A percentile compares a stretch with the other conserved stretches of the same genome.
These are phyloP conservation scores for Podarcis raffonei DNA, from an alignment of 2,113 vertebrate genomes.

Conservation along the genomic window DNA sequence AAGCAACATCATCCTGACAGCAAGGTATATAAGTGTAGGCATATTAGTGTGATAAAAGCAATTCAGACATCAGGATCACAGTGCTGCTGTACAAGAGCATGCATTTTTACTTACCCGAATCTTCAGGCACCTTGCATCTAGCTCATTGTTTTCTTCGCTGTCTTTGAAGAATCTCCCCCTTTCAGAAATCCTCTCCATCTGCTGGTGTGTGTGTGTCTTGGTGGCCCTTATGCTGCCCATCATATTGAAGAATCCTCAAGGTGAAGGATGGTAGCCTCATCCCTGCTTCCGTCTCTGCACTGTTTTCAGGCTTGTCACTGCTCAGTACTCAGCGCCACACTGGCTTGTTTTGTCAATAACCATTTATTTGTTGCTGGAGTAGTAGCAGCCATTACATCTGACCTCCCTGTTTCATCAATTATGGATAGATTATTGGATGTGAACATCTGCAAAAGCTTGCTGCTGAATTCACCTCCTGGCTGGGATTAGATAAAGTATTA, in stretches of 20 bases:
- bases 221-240: constrained; percentile 58
- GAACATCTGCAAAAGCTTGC: constrained; percentile 98
- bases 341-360: constrained; percentile 99
- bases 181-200: constrained; percentile 62
- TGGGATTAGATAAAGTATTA: constrained; percentile 99
- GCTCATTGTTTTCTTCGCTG: constrained; percentile 38
- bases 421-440: constrained; percentile 99
- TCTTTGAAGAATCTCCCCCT: constrained; percentile 50
- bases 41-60: constrained; percentile 76
- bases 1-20: constrained; percentile 70
- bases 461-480: constrained; percentile 95
- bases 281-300: constrained; percentile 57
- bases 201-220: constrained; percentile 53
- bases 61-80: constrained; percentile 77
- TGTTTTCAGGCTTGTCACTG: constrained; percentile 77
- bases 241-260: constrained; percentile 58
- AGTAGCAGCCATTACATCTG: constrained; percentile 97
- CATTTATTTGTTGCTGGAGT: constrained; percentile 99
- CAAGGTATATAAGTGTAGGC: constrained; percentile 74
- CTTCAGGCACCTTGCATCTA: constrained; percentile 41
- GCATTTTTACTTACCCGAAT: constrained; percentile 79
- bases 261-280: constrained; percentile 58
- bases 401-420: constrained; percentile 99
- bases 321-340: constrained; percentile 83
- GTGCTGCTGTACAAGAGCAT: constrained; percentile 52